phyloP scores from a whole-genome alignment of 1,140 invertebrate genomes.

The Ephestia elutella region DNA sequence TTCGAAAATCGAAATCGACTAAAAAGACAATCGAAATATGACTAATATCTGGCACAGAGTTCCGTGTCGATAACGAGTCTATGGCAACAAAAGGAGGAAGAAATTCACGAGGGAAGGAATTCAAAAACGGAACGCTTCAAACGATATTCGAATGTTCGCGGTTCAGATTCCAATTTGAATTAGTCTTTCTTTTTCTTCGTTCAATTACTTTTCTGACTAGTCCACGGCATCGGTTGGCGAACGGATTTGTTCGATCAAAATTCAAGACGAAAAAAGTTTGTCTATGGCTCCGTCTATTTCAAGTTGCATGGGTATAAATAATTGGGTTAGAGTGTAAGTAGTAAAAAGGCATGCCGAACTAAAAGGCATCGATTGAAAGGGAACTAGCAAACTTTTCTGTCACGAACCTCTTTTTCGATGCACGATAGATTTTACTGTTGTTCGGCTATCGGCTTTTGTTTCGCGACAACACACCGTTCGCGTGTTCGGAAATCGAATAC shows the following conservation, averaged over 20 bases:
- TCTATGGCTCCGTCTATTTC: conserved; percentile 13
- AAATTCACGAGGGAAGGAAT: conserved; percentile 41
- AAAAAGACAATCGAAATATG: conserved; percentile 33
- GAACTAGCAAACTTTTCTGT: conserved; percentile 57
- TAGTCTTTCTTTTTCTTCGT: conserved; percentile 11
- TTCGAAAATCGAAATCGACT: conserved; percentile 25
- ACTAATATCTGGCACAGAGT: conserved; percentile 65
- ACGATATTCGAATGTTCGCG: conserved; percentile 23
- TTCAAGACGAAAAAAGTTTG: conserved; percentile 2
- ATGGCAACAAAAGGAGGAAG: conserved; percentile 53
- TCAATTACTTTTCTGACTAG: conserved; percentile 6
- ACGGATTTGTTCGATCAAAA: conserved; percentile 1
- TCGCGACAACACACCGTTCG: conserved; percentile 21
- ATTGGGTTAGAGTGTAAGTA: conserved; percentile 47
- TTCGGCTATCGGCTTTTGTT: conserved; percentile 41
- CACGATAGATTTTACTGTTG: conserved; percentile 63
- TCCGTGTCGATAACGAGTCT: conserved; percentile 56
- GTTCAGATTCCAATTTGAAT: conserved; percentile 37
- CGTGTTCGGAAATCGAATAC: conserved; percentile 4
- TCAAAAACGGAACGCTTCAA: conserved; percentile 47
- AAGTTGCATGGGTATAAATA: conserved; percentile 52
- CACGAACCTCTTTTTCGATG: conserved; percentile 57
- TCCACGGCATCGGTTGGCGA: neutral
- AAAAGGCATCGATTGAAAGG: conserved; percentile 65
- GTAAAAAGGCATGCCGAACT: conserved; percentile 51